Evolutionary conservation across 1,140 invertebrate genomes (phyloP), one percentile per base, ranked within the genome.

Genomic region (Bombus vancouverensis): DNA sequence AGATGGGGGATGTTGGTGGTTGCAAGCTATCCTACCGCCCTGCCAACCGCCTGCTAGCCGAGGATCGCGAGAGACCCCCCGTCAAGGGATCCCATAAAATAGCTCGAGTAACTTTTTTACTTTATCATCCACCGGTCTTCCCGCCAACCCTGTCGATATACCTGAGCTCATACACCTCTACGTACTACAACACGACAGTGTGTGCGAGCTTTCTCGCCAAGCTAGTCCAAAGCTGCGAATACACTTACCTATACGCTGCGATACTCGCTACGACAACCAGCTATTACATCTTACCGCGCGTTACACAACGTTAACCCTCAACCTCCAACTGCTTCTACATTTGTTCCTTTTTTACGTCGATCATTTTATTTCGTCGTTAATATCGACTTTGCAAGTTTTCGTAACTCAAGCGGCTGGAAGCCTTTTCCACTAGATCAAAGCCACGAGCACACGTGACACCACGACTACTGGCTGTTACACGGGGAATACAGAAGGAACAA

Each of bases 51-150:
- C 32, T 76, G n/a, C 37, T 32, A 44, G 39, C 59, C 70, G 34
- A 76, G 70, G 70, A 85, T 85, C 83, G 90, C 47, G 71, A 68
- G 75, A 83, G 86, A 85, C 86, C 76, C 57, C 72, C 75, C 83
- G 81, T 82, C 77, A 87, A 87, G 89, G 89, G 78, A 84, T 89
- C 85, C 80, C 92, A 90, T 87, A 90, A 93, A 92, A 92, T 89
- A 78, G 72, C 84, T 81, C n/a, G 59, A 86, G 88, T 89, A 91
- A 91, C 89, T 92, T 91, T 92, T 92, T 91, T 91, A 92, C 88
- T 92, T 91, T 89, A 91, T 90, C 88, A 91, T 86, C 86, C 59
- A 71, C 72, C 66, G 83, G 65, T 86, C 84, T 81, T 87, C 76
- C 73, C 77, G 57, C 81, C 68, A 86, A 71, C 89, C 72, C 80